These are phyloP conservation scores for Hucho hucho DNA, from an alignment of 2,113 vertebrate species.

Conservation along the genomic window DNA sequence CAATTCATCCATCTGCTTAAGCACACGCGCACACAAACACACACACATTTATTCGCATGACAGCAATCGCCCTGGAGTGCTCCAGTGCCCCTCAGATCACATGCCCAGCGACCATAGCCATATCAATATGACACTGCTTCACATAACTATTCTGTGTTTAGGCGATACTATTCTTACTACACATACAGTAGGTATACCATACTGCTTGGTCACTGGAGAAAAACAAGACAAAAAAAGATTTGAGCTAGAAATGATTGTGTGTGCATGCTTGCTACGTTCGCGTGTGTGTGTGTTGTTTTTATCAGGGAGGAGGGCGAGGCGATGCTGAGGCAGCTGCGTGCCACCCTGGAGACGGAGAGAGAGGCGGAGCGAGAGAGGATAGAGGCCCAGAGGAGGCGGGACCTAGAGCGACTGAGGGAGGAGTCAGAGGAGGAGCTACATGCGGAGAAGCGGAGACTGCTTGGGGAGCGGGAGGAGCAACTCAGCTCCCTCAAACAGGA, in stretches of 20 bases:
- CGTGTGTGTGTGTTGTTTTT: not conserved
- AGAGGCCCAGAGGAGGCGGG: conserved; percentile 59
- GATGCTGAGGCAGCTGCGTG: conserved; percentile 58
- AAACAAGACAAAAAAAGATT: too few relatives aligned
- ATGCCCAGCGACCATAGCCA: too few relatives aligned
- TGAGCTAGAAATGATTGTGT: not conserved
- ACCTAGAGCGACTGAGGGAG: conserved; percentile 62
- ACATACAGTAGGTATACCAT: not conserved
- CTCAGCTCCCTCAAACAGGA: conserved; percentile 68
- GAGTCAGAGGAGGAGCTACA: conserved; percentile 68
- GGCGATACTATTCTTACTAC: not conserved
- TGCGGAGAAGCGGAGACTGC: conserved; percentile 60
- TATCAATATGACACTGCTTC: not conserved
- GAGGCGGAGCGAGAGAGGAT: conserved; percentile 55
- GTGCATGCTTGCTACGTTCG: not conserved
- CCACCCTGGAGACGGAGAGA: conserved; percentile 64
- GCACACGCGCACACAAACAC: not conserved
- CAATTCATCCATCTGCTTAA: not conserved
- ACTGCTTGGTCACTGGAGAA: not conserved
- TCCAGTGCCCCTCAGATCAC: too few relatives aligned
- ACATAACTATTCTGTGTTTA: not conserved
- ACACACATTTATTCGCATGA: not conserved
- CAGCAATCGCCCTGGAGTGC: too few relatives aligned
- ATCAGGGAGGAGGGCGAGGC: conserved; percentile 77
- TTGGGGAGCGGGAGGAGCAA: conserved; percentile 63